Base-by-base conservation (phyloP, 1,140 invertebrate genomes). In the Nixonia krombeini region DNA sequence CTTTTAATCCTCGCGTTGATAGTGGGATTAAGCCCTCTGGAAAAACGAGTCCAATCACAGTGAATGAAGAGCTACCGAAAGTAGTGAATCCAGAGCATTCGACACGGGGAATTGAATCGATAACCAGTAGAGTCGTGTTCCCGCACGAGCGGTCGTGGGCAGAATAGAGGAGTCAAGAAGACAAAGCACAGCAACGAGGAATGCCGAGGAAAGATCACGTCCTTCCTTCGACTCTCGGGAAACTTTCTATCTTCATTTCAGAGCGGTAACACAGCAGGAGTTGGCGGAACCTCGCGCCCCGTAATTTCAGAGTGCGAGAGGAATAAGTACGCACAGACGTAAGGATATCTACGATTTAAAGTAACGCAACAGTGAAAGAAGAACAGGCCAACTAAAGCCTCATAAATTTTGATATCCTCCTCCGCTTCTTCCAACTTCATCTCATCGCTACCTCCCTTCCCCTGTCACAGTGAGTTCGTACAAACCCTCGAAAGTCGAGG, bases 331-430 rank as follows among this genome's bases (percentile, higher is more conserved):
- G 9, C 2, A 8, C 9, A 31, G 29, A 31, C 9, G 2, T 6
- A 2, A 21, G 47, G 25, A 25, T 25, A 45, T 40, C 40, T 23
- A 41, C 29, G 56, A 40, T 51, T 38, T 51, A 51, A 46, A 61
- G 57, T 61, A 38, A 38, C 44, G 33, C n/a, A 61, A 46, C 37
- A 33, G 37, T 35, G 45, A 42, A 41, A 58, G 74, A 82, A 82
- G 82, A 82, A 82, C 82, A 66, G 79, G 62, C 46, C 70, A 82
- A 83, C 82, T 82, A 80, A 82, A 82, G 81, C 76, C 75, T 82
- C 78, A 73, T 78, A 79, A 81, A 80, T 81, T 81, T 79, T 72
- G 78, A 79, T 78, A 79, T 71, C 73, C 76, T 76, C 71, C 28
- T n/a, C n/a, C n/a, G n/a, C 26, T 1, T 26, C 42, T 17, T 28